phyloP scores from a whole-genome alignment of 2,888 invertebrate species.

The Nymphalis urticae region DNA sequence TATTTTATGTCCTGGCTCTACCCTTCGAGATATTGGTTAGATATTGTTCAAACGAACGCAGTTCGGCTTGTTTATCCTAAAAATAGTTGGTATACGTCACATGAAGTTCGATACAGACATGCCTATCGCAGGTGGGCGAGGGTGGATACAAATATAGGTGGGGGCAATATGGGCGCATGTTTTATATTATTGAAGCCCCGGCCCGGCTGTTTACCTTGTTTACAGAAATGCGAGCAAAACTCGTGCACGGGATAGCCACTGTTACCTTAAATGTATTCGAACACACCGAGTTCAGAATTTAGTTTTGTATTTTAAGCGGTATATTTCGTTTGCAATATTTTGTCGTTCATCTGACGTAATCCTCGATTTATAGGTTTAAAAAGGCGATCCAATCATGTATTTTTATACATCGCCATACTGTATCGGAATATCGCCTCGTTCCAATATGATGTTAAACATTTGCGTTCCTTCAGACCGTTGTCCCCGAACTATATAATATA shows the following conservation, averaged over 20 bases:
- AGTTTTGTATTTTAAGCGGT: conserved; percentile 22
- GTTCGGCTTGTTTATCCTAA: conserved; percentile 34
- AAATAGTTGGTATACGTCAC: conserved; percentile 41
- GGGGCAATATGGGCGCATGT: conserved; percentile 64
- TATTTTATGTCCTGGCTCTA: conserved; percentile 39
- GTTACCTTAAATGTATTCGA: conserved; percentile 29
- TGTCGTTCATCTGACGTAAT: conserved; percentile 24
- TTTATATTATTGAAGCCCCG: conserved; percentile 77
- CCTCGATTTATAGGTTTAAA: conserved; percentile 28
- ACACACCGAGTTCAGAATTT: conserved; percentile 22
- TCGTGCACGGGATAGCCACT: conserved; percentile 40
- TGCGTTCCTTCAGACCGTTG: conserved; percentile 59
- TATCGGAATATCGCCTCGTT: conserved; percentile 49
- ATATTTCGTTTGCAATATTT: conserved; percentile 20
- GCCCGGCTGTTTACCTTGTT: conserved; percentile 63
- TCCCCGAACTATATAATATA: conserved; percentile 60
- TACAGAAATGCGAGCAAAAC: conserved; percentile 45
- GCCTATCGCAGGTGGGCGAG: conserved; percentile 50
- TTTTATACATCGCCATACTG: conserved; percentile 35
- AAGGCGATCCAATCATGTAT: conserved; percentile 33
- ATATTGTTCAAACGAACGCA: conserved; percentile 38
- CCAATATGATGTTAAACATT: conserved; percentile 73
- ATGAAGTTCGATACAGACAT: conserved; percentile 39
- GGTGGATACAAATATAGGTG: conserved; percentile 59
- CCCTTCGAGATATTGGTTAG: conserved; percentile 41